Conservation (phyloP, 2,797 vertebrate species). For the Pachyuromys duprasi region DNA sequence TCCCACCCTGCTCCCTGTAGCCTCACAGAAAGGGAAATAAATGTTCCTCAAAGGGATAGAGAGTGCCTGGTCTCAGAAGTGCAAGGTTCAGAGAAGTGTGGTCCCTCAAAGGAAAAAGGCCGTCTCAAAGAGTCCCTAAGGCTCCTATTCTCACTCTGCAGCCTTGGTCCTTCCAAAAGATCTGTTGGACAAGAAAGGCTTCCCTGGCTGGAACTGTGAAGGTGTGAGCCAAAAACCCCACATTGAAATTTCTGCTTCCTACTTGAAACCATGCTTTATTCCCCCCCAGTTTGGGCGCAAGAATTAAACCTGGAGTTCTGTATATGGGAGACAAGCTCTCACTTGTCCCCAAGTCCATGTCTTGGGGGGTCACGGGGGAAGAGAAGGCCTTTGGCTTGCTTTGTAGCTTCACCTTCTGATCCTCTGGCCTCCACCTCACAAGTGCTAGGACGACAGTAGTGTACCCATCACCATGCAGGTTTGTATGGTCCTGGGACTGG, state of each 20-base stretch:
- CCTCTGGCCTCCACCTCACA: not conserved
- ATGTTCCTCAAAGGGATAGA: not conserved
- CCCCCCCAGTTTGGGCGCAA: no score
- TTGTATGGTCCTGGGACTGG: not conserved
- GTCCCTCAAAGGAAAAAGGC: not conserved
- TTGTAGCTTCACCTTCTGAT: not conserved
- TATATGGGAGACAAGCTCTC: not conserved
- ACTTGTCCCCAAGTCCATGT: no score
- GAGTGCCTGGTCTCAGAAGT: not conserved
- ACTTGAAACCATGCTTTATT: not conserved
- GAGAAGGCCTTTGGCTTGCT: not conserved
- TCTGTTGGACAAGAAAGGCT: not conserved
- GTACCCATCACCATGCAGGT: not conserved
- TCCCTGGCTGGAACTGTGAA: not conserved
- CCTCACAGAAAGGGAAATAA: not conserved
- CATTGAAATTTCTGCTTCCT: not conserved
- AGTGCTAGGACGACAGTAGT: not conserved
- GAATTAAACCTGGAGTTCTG: not conserved
- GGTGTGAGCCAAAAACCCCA: not conserved
- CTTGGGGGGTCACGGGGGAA: no score
- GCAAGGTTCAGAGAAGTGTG: not conserved
- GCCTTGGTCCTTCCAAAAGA: not conserved
- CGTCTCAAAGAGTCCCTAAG: not conserved
- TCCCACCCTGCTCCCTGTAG: not conserved
- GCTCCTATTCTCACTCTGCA: not conserved